Evolutionary conservation across 2,113 vertebrate genomes (phyloP).

Genomic region (Pseudolaguvia tuberculata): DNA sequence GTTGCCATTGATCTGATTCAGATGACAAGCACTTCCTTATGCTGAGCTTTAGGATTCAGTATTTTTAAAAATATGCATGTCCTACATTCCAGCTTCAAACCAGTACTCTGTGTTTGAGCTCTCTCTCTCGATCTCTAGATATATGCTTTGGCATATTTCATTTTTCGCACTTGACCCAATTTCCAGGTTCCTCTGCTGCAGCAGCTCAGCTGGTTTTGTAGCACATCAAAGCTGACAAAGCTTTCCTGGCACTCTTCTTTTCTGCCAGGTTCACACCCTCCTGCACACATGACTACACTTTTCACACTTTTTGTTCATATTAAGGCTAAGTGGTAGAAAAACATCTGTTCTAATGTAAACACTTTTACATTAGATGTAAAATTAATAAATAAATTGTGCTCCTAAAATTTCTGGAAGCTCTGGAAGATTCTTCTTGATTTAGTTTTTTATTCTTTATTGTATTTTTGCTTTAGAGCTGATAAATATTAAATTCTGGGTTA

Average conservation of each 20-base stretch:
- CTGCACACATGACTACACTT: conserved; percentile 23
- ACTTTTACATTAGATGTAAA: neutral
- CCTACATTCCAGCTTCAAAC: conserved; percentile 50
- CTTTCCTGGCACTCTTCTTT: conserved; percentile 30
- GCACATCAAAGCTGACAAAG: conserved; percentile 45
- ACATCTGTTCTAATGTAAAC: neutral
- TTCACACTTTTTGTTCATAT: neutral
- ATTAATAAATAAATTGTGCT: neutral
- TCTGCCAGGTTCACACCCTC: neutral
- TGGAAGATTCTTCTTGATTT: neutral
- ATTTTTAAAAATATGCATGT: conserved; percentile 51
- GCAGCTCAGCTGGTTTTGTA: conserved; percentile 49
- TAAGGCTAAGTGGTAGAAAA: neutral
- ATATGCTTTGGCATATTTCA: conserved; percentile 43
- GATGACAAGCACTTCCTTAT: conserved; percentile 25
- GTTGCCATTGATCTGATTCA: conserved; percentile 33
- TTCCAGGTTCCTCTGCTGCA: conserved; percentile 65
- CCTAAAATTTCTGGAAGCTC: neutral
- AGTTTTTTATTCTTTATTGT: neutral
- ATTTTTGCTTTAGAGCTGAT: neutral
- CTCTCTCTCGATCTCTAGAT: conserved; percentile 35
- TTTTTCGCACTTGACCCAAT: conserved; percentile 71
- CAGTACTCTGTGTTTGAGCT: conserved; percentile 24
- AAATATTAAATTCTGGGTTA: neutral
- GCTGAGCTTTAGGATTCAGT: conserved; percentile 26